Base-by-base conservation (phyloP, 2,888 invertebrate species). In the Copidosoma aretas region DNA sequence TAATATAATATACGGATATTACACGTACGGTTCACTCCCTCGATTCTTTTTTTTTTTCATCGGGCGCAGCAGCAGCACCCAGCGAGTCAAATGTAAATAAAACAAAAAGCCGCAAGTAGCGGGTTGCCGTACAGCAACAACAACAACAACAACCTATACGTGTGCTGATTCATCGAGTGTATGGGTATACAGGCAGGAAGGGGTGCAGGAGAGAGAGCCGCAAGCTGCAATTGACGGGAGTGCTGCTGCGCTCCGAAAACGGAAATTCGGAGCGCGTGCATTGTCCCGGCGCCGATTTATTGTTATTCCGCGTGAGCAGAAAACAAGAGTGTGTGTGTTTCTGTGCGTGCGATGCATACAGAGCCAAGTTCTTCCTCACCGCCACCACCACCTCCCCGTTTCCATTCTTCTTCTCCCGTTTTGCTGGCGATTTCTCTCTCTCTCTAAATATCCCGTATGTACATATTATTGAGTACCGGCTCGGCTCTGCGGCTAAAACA, bases 251-350 rank as follows among this genome's bases (percentile, higher is more conserved):
- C 62, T 60, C 60, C 53, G 61, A 10, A 22, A 21, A n/a, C 25
- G 58, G 21, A 41, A 39, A 41, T 64, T 15, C 43, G 54, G 21
- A 43, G 58, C 61, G 64, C 59, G 67, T 68, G 68, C n/a, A 58
- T 58, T 21, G 64, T 68, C 59, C 66, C 66, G 68, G 64, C 43
- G 60, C 69, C 71, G 61, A 60, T 64, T 52, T 73, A 64, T 73
- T 73, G 76, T 77, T 74, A 74, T 74, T 73, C 73, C 68, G 73
- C 73, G 51, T 61, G 68, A 71, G 73, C 73, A 75, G 75, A 76
- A 77, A 78, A 78, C 8, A 32, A 32, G 8, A 8, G 32, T 3
- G 4, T 3, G 32, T 32, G 32, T 8, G 32, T 32, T 3, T 32
- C n/a, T n/a, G 75, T 77, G 77, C 74, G 73, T 75, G 75, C 71